phyloP scores from a whole-genome alignment of 2,797 vertebrate genomes.

The Oophaga sylvatica region DNA sequence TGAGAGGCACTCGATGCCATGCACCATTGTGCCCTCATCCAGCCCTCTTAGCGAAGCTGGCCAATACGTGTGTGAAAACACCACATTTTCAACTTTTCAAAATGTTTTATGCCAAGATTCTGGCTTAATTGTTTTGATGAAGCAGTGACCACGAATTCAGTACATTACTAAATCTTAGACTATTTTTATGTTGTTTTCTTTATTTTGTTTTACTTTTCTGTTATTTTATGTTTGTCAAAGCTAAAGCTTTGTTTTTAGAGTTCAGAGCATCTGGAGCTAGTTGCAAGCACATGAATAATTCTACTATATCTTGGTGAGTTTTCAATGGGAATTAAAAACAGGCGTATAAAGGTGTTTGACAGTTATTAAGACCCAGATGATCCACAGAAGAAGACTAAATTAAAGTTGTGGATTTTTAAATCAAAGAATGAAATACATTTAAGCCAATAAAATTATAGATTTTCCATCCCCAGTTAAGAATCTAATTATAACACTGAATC shows the following conservation, averaged over 20 bases:
- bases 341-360: slow-evolving; percentile 14
- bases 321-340: slow-evolving; percentile 18
- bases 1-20: no score
- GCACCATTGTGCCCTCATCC: no score
- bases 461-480: not conserved
- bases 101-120: no score
- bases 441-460: not conserved
- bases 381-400: not conserved
- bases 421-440: not conserved
- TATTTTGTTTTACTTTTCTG: not conserved
- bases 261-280: slow-evolving; percentile 15
- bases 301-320: not conserved
- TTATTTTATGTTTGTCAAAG: slow-evolving; percentile 2
- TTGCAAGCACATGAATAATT: slow-evolving; percentile 15
- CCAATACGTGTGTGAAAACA: no score
- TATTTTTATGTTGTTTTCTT: not conserved
- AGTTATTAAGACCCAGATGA: slow-evolving; percentile 22
- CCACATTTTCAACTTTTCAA: no score
- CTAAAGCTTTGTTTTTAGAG: not conserved
- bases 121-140: no score
- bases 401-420: not conserved
- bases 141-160: not conserved
- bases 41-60: no score
- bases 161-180: not conserved
- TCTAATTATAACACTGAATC: not conserved